These are phyloP conservation scores for Auanema freiburgensis DNA, from an alignment of 2,888 invertebrate genomes.

Conservation along the genomic window DNA sequence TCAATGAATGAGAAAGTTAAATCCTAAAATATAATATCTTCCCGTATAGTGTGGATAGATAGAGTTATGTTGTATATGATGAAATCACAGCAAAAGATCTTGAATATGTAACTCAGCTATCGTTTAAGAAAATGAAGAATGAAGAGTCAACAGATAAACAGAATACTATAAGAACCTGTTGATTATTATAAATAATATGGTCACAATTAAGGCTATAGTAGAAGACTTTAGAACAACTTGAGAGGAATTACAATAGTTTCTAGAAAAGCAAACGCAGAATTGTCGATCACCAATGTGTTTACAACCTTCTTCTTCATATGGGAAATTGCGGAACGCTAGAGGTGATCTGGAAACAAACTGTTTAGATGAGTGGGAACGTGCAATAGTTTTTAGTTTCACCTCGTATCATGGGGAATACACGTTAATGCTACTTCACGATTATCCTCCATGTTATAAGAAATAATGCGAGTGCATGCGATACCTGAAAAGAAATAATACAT, in stretches of 20 bases:
- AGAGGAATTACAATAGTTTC: constrained; percentile 18
- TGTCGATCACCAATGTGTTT: constrained; percentile 28
- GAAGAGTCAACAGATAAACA: too few relatives aligned
- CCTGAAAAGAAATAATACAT: neutral
- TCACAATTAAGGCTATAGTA: neutral
- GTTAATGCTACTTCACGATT: constrained; percentile 40
- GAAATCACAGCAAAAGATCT: too few relatives aligned
- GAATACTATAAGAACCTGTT: too few relatives aligned
- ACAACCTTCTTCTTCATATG: constrained; percentile 34
- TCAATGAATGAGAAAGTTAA: too few relatives aligned
- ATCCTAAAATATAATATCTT: too few relatives aligned
- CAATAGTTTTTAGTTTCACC: constrained; percentile 16
- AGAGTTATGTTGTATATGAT: too few relatives aligned
- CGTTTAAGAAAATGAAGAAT: too few relatives aligned
- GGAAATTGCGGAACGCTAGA: constrained; percentile 9
- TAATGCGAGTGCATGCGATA: constrained; percentile 38
- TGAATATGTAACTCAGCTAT: too few relatives aligned
- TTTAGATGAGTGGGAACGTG: too few relatives aligned
- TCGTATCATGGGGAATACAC: constrained; percentile 41
- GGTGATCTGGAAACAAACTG: neutral
- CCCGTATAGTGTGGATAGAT: too few relatives aligned
- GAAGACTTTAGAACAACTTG: neutral
- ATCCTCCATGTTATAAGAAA: constrained; percentile 38
- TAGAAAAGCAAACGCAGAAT: constrained; percentile 30
- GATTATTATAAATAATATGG: neutral